phyloP scores from a whole-genome alignment of 2,888 invertebrate genomes.

The Athetis lepigone region DNA sequence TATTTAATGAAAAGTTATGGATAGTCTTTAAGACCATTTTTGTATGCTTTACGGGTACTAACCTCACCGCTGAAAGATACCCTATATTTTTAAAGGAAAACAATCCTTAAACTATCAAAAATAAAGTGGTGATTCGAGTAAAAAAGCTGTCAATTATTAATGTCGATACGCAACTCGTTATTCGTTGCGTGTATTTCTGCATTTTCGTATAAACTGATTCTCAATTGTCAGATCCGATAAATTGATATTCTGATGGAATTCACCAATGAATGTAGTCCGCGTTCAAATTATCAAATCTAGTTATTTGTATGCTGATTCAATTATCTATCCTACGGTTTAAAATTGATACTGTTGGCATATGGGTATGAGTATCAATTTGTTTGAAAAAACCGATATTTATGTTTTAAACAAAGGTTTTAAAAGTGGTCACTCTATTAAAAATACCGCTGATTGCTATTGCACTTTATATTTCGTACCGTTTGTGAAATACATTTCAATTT shows the following conservation, averaged over 20 bases:
- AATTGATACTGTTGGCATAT: constrained; percentile 16
- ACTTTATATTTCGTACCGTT: background rate
- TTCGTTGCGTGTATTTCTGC: background rate
- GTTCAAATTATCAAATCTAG: constrained; percentile 12
- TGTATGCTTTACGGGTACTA: too few species aligned
- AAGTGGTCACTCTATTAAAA: background rate
- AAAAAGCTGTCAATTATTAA: background rate
- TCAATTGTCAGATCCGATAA: constrained; percentile 13
- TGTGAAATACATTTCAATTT: background rate
- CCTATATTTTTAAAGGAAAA: too few species aligned
- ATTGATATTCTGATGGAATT: constrained; percentile 13
- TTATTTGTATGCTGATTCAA: constrained; percentile 35
- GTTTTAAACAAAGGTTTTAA: constrained; percentile 4
- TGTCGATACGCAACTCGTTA: background rate
- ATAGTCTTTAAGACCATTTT: too few species aligned
- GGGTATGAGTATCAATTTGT: constrained; percentile 3
- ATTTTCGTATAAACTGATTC: constrained; percentile 19
- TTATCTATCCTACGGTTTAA: constrained; percentile 38
- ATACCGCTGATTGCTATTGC: background rate
- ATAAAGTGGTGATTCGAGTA: background rate
- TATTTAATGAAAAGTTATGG: too few species aligned
- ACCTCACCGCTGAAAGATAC: too few species aligned
- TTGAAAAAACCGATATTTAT: constrained; percentile 1
- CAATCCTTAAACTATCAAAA: background rate
- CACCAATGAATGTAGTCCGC: constrained; percentile 8